A percentile compares a stretch with the other conserved stretches of the same genome.
phyloP scores from a whole-genome alignment of 2,888 invertebrate species.

The Drosophila pseudotalamancana region DNA sequence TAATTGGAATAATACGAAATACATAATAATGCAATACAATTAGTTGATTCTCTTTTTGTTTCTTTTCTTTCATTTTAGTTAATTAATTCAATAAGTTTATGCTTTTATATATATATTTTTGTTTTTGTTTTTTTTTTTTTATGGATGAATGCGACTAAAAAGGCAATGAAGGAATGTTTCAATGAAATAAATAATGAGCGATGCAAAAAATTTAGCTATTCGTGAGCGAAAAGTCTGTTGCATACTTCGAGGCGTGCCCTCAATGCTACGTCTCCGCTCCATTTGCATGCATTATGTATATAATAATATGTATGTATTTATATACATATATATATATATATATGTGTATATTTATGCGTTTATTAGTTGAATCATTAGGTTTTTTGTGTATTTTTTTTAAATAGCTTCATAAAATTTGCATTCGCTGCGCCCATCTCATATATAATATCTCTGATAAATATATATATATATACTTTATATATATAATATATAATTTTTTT shows the following conservation, averaged over 20 bases:
- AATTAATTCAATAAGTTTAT: constrained; percentile 44
- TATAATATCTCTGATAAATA: constrained; percentile 68
- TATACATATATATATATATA: constrained; percentile 17
- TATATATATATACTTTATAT: constrained; percentile 35
- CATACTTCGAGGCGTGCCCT: constrained; percentile 45
- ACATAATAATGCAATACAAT: constrained; percentile 74
- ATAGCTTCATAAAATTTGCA: constrained; percentile 52
- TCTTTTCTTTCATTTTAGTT: constrained; percentile 21
- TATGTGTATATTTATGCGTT: constrained; percentile 41
- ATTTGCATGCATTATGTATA: constrained; percentile 18
- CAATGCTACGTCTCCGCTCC: constrained; percentile 1
- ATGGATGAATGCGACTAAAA: constrained; percentile 75
- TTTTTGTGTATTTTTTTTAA: constrained; percentile 19
- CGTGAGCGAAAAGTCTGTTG: constrained; percentile 35
- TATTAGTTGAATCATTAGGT: constrained; percentile 56
- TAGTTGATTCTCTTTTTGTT: constrained; percentile 35
- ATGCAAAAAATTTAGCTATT: constrained; percentile 68
- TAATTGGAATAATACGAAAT: constrained; percentile 79
- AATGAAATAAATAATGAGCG: constrained; percentile 22
- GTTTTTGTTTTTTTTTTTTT: constrained; percentile 10
- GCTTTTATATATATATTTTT: constrained; percentile 22
- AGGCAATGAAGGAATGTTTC: constrained; percentile 71
- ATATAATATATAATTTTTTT: constrained; percentile 31
- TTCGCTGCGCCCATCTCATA: constrained; percentile 30
- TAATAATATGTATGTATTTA: constrained; percentile 27